Evolutionary conservation across 2,888 invertebrate species (phyloP), one percentile per base, ranked within the genome.

Genomic region (Archips crataeganus): DNA sequence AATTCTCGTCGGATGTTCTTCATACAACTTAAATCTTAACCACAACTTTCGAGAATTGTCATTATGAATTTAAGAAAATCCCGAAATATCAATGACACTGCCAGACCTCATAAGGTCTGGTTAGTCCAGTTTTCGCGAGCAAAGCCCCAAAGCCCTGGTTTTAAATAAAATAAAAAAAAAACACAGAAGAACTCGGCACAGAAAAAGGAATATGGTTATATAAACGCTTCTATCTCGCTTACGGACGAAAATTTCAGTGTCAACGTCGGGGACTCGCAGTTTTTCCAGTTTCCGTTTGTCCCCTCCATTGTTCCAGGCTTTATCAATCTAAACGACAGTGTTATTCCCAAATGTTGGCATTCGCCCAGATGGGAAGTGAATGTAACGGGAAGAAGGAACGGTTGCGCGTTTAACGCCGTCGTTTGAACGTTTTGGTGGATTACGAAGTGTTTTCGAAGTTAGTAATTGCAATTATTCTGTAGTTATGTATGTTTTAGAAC

Each of bases 291-390:
- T 75, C 67, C 76, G 79, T 70, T 71, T 79, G 73, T 69, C 72
- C 73, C 79, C 74, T 77, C 79, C 73, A 82, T 83, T 83, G 81
- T 81, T 78, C 77, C 77, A 78, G 63, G 75, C 79, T 83, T 81
- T 84, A 84, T 85, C 84, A 84, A 85, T 84, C 81, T 82, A 83
- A 85, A 79, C 75, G 81, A 77, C 78, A 82, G 77, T 75, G 79
- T 81, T 80, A 81, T 78, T 77, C 78, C 76, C 76, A 67, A 76
- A 77, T 75, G 79, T 82, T 86, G 85, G 83, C 84, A 68, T 71
- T 59, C 72, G 75, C 80, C 85, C 83, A 85, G 81, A 78, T 61
- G 59, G 63, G 74, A 73, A 74, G 76, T 74, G 39, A 63, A 13
- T 23, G 2, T 13, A n/a, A 8, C 13, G 65, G 10, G 60, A 74